Evolutionary conservation across 2,888 invertebrate species (phyloP), one percentile per base, ranked within the genome.

Genomic region (Dicycla oo): DNA sequence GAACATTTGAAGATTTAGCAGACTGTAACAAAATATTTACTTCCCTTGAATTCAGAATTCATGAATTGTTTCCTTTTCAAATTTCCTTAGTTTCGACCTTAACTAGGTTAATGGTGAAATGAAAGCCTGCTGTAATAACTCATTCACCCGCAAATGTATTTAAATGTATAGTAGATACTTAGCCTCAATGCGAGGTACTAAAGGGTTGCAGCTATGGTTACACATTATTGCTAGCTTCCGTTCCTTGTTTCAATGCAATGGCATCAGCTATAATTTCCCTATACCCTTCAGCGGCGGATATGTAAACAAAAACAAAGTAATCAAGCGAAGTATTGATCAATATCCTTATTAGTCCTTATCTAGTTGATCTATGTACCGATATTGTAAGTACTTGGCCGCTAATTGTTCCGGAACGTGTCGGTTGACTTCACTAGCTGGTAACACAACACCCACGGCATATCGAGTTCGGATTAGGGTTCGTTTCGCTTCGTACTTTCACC

Each of bases 371-470:
- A 65, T 54, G 38, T 53, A 53, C 40, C 49, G 53, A 57, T 69
- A 54, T 65, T 69, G 72, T 63, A 38, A 63, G 69, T 60, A 71
- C 49, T 62, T 56, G 30, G 18, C 43, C 45, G 80, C 71, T 82
- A 85, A 86, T 85, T 83, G 82, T 86, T 86, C 78, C 87, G 83
- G 85, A 87, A 86, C 87, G 85, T 70, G 73, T 80, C 74, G 68
- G 71, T 70, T 72, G 63, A 72, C 73, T 67, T 77, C 62, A 43
- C 72, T 60, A 66, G 69, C 73, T 51, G 26, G 84, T 78, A 86
- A 86, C 67, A 51, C 38, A 63, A 87, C 74, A 86, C 81, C 67
- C 64, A 69, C 62, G 62, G 67, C 53, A 45, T 85, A 79, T 86
- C 86, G 40, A 57, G 64, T 87, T 76, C 62, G 45, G 56, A 69